Percentiles rank a stretch among this genome's conserved stretches.
Conservation (phyloP, 2,888 invertebrate genomes). For the Tolmerus cingulatus region DNA sequence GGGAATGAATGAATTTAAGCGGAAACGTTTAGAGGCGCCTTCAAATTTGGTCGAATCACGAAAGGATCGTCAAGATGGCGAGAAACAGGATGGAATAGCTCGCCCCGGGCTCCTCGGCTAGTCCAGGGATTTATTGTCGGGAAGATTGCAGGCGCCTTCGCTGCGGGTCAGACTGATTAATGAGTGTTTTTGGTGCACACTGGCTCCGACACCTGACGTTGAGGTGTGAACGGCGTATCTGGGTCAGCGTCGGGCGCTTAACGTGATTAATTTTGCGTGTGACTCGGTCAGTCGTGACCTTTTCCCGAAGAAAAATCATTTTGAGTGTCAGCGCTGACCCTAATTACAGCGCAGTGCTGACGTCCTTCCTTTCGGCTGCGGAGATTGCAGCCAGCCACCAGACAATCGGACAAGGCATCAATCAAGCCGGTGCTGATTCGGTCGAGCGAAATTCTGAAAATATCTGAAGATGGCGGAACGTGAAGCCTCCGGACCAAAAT, state of each 20-base stretch:
- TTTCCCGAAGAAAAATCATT: not conserved
- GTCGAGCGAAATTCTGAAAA: not conserved
- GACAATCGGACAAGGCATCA: constrained; percentile 17
- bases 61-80: constrained; percentile 18
- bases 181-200: not conserved
- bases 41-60: constrained; percentile 34
- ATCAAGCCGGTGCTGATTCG: not conserved
- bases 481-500: not conserved
- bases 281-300: not conserved
- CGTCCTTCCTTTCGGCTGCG: not conserved
- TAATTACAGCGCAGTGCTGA: not conserved
- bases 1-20: constrained; percentile 19
- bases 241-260: not conserved
- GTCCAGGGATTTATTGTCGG: not conserved
- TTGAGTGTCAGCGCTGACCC: not conserved
- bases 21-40: constrained; percentile 33
- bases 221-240: constrained; percentile 12
- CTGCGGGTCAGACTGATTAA: constrained; percentile 18
- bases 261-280: constrained; percentile 2
- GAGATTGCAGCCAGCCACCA: not conserved
- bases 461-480: not conserved
- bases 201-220: constrained; percentile 21
- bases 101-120: not conserved
- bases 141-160: constrained; percentile 13
- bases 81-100: not conserved